Evolutionary conservation across 2,113 vertebrate species (phyloP), one percentile per base, ranked within the genome.

Genomic region (Oreochromis niloticus): DNA sequence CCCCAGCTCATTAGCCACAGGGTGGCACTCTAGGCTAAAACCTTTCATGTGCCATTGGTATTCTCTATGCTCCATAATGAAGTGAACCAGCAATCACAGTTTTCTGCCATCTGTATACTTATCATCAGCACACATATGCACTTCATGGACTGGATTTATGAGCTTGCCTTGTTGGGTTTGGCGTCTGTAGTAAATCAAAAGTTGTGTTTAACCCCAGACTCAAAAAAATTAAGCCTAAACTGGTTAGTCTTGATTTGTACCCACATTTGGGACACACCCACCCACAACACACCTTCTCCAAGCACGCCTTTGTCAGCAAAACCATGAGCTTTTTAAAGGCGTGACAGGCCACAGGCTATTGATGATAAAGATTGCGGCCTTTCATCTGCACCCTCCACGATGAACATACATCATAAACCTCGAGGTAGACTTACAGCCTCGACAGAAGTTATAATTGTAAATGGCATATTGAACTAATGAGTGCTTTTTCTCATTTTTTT

Each of bases 231-330:
- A 87, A 55, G n/a, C 22, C 3, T 32, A 84, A 96, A 96, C 96
- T 90, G 94, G 96, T 96, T 95, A 80, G 86, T 94, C 96, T 94
- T 88, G 95, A 93, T 96, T 82, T 57, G 17, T 17, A n/a, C 59
- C 89, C 87, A 88, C 80, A 87, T 83, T 30, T 52, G 10, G 81
- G 86, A 84, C 91, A 93, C 91, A 90, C 92, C 90, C 81, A 87
- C 90, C 81, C 83, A 34, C 46, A 85, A 84, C 95, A 95, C 95
- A 94, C 96, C 95, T 90, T 96, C 87, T 83, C 84, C 54, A 95
- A 95, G 95, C 95, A 96, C 54, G 52, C 36, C 34, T 43, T 88
- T 94, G 89, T 88, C 87, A 92, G 80, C 84, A 88, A 78, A 94
- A 94, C 90, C 90, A 46, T 92, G 56, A 81, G 34, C 57, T 22